phyloP scores from a whole-genome alignment of 2,113 vertebrate species.

The Vulpes lagopus region DNA sequence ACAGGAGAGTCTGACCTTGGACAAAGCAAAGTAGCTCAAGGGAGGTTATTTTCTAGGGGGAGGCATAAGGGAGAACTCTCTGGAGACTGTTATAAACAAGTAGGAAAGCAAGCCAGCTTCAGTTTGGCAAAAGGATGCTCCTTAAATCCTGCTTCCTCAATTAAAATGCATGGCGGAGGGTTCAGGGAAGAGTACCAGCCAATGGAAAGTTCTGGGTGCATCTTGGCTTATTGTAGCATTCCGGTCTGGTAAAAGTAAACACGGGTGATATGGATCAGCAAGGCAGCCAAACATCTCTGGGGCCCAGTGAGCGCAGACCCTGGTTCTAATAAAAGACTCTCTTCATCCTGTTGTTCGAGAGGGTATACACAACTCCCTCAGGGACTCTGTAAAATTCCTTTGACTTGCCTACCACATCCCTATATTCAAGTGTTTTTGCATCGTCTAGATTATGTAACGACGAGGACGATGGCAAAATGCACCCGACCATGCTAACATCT shows the following conservation, averaged over 20 bases:
- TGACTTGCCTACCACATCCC: constrained; percentile 42
- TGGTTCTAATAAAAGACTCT: constrained; percentile 71
- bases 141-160: constrained; percentile 61
- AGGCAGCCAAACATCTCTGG: constrained; percentile 14
- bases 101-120: constrained; percentile 43
- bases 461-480: neutral
- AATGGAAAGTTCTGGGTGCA: constrained; percentile 64
- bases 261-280: constrained; percentile 60
- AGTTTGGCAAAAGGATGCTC: constrained; percentile 66
- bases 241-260: constrained; percentile 43
- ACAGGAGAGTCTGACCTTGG: constrained; percentile 23
- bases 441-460: constrained; percentile 78
- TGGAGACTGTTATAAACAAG: constrained; percentile 57
- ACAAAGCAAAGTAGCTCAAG: constrained; percentile 41
- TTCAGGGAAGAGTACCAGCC: constrained; percentile 49
- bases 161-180: neutral
- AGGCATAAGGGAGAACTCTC: constrained; percentile 22
- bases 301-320: constrained; percentile 65
- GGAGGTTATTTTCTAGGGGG: constrained; percentile 43
- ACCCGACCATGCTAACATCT: constrained; percentile 36
- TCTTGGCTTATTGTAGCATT: constrained; percentile 53
- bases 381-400: constrained; percentile 63
- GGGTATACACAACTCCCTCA: neutral
- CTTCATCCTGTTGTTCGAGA: constrained; percentile 66
- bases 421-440: constrained; percentile 38